Percentiles rank a stretch among this genome's conserved stretches.
Evolutionary conservation across 1,140 invertebrate genomes (phyloP).

Genomic region (Cyclina sinensis): DNA sequence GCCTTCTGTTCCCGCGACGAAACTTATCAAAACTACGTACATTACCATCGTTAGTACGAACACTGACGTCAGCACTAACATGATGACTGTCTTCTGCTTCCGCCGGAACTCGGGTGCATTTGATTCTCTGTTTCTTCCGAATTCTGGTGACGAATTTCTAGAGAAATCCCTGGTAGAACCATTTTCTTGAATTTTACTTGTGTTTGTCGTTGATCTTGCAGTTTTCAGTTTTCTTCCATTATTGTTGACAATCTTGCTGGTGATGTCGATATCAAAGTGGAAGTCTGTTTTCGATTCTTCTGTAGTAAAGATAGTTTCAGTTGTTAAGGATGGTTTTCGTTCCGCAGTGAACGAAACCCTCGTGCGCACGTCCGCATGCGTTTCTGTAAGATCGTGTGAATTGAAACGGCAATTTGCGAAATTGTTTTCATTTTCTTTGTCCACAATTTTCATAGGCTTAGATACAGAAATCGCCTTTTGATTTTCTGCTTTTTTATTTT

Average conservation of each 20-base stretch:
- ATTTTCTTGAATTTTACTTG: neutral
- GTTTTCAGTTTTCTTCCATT: neutral
- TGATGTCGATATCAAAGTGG: neutral
- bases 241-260: neutral
- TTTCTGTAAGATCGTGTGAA: neutral
- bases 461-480: neutral
- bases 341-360: neutral
- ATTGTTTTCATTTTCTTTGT: neutral
- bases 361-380: neutral
- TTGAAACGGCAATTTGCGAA: neutral
- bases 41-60: slow-evolving; percentile 41
- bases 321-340: neutral
- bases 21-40: slow-evolving; percentile 28
- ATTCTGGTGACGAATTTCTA: neutral
- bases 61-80: slow-evolving; percentile 49
- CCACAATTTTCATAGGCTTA: neutral
- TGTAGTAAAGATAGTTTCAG: neutral
- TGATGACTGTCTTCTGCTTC: slow-evolving; percentile 53
- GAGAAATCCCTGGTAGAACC: neutral
- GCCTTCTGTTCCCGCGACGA: slow-evolving; percentile 33
- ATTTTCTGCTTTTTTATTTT: neutral
- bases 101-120: neutral
- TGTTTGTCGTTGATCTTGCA: neutral
- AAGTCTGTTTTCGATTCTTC: neutral
- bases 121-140: neutral